These are phyloP conservation scores for Drosophila chauvacae DNA, from an alignment of 1,140 invertebrate species.

Conservation along the genomic window DNA sequence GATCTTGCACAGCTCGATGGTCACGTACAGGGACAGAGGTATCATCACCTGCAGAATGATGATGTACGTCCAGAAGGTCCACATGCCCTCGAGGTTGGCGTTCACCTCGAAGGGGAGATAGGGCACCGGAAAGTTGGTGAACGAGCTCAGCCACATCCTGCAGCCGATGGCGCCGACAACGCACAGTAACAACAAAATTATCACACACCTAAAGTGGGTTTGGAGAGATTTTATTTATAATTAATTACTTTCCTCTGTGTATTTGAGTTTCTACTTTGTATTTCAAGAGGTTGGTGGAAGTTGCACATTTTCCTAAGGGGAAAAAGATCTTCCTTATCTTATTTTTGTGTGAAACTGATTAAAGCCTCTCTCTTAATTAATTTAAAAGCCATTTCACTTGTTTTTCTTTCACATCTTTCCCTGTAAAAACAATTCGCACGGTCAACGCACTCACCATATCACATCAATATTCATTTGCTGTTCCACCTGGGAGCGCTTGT, in stretches of 20 bases:
- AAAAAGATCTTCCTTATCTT: not conserved
- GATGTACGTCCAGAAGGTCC: conserved; percentile 97
- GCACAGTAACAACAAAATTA: conserved; percentile 95
- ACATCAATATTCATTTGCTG: conserved; percentile 97
- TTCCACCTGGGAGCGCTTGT: conserved; percentile 97
- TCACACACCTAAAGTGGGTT: conserved; percentile 88
- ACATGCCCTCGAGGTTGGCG: conserved; percentile 91
- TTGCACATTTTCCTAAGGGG: not conserved
- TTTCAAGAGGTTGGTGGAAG: not conserved
- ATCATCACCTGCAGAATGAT: conserved; percentile 99
- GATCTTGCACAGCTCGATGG: conserved; percentile 98
- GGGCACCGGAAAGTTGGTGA: conserved; percentile 83
- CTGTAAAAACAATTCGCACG: conserved; percentile 3
- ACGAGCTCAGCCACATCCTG: conserved; percentile 92
- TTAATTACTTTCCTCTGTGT: not conserved
- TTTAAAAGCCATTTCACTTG: not conserved
- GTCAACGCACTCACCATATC: conserved; percentile 88
- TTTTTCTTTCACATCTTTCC: not conserved
- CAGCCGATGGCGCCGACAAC: conserved; percentile 95
- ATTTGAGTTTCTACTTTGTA: not conserved
- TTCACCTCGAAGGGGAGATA: conserved; percentile 87
- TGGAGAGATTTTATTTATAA: not conserved
- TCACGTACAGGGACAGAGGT: conserved; percentile 98
- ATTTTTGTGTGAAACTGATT: not conserved
- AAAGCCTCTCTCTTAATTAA: not conserved